Percentiles rank a stretch among this genome's conserved stretches.
Conservation (phyloP, 1,140 invertebrate species). For the Drosophila seguyi region DNA sequence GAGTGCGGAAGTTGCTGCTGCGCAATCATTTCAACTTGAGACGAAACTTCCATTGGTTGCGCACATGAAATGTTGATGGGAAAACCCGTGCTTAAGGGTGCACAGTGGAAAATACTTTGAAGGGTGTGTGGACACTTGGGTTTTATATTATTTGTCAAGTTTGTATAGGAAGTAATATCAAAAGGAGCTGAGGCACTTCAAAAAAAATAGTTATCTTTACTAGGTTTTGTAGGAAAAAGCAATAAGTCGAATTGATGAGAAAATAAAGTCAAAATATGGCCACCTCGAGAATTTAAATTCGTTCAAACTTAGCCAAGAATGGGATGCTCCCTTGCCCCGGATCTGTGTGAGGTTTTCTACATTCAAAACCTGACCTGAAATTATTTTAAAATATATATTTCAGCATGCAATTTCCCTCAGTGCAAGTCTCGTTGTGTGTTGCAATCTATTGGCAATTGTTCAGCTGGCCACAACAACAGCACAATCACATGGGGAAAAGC, state of each 20-base stretch:
- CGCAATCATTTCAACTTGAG: constrained; percentile 48
- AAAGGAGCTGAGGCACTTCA: neutral
- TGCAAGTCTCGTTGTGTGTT: constrained; percentile 6
- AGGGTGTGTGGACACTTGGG: neutral
- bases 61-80: constrained; percentile 38
- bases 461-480: constrained; percentile 31
- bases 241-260: too few relatives aligned
- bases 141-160: neutral
- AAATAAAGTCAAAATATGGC: too few relatives aligned
- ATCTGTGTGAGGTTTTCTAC: too few relatives aligned
- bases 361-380: neutral
- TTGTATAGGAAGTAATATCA: neutral
- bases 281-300: too few relatives aligned
- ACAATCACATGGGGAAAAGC: constrained; percentile 38
- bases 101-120: neutral
- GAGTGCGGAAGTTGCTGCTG: constrained; percentile 54
- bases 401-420: neutral
- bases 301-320: too few relatives aligned
- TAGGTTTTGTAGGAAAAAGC: neutral
- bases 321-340: too few relatives aligned
- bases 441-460: constrained; percentile 52
- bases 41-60: constrained; percentile 39
- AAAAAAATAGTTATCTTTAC: neutral
- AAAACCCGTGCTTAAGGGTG: constrained; percentile 7
- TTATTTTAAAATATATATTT: neutral